phyloP scores from a whole-genome alignment of 2,888 invertebrate species.

The Drosophila koepferae region DNA sequence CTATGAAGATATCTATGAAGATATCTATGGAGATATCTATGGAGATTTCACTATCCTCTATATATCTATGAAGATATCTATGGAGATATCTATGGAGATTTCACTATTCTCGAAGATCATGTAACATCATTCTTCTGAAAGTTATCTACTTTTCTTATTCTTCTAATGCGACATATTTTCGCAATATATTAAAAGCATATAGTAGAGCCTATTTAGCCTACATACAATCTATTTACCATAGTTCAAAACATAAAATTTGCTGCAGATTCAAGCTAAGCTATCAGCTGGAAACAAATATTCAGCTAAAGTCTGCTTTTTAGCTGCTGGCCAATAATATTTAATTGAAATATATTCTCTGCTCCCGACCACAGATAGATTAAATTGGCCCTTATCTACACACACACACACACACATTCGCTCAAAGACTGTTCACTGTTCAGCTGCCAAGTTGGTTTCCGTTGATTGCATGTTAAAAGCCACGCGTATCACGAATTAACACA shows the following conservation, averaged over 20 bases:
- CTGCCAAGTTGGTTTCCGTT: constrained; percentile 15
- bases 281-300: no score
- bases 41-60: no score
- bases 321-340: neutral
- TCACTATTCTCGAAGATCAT: no score
- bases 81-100: no score
- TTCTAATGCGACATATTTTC: no score
- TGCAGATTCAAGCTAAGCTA: no score
- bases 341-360: neutral
- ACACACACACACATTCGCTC: neutral
- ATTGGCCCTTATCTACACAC: neutral
- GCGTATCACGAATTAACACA: constrained; percentile 72
- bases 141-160: no score
- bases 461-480: constrained; percentile 70
- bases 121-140: no score
- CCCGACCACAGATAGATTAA: neutral
- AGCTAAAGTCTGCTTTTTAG: neutral
- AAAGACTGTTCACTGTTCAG: neutral
- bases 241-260: neutral
- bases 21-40: no score
- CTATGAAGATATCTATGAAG: no score
- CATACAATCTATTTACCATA: neutral
- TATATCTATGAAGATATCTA: no score
- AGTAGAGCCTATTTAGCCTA: neutral
- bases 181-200: neutral